phyloP scores from a whole-genome alignment of 2,113 vertebrate species.

The Glaucidium brasilianum region DNA sequence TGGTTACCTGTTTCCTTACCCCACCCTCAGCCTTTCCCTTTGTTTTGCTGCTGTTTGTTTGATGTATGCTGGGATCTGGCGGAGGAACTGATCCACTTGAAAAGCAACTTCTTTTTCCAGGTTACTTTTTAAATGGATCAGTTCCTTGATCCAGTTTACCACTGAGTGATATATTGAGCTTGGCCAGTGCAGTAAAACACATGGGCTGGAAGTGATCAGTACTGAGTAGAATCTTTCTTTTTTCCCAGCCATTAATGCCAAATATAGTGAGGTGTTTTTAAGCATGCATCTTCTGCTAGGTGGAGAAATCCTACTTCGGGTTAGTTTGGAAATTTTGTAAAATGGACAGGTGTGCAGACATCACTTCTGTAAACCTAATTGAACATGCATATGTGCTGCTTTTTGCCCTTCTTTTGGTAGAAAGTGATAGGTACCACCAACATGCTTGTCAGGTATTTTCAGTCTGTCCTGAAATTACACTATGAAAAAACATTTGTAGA shows the following conservation, averaged over 20 bases:
- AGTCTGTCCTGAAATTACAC: background rate
- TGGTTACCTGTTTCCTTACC: background rate
- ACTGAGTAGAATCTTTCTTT: background rate
- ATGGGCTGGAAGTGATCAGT: background rate
- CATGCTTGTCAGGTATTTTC: background rate
- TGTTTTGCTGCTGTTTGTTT: background rate
- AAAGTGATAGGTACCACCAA: background rate
- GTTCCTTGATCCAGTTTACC: background rate
- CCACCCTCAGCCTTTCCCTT: background rate
- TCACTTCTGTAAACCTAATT: background rate
- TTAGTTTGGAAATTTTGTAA: background rate
- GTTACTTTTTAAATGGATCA: background rate
- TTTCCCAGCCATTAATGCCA: background rate
- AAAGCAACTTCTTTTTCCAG: background rate
- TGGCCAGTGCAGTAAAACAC: background rate
- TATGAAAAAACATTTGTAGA: background rate
- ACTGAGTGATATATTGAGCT: background rate
- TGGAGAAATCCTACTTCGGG: background rate
- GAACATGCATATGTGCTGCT: fast-evolving
- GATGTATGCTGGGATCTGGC: background rate
- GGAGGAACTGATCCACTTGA: background rate
- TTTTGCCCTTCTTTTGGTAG: background rate
- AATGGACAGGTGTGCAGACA: background rate
- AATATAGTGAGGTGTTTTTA: background rate
- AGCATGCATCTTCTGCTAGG: background rate